A percentile compares a stretch with the other conserved stretches of the same genome.
phyloP scores from a whole-genome alignment of 2,797 vertebrate species.

The Manis javanica region DNA sequence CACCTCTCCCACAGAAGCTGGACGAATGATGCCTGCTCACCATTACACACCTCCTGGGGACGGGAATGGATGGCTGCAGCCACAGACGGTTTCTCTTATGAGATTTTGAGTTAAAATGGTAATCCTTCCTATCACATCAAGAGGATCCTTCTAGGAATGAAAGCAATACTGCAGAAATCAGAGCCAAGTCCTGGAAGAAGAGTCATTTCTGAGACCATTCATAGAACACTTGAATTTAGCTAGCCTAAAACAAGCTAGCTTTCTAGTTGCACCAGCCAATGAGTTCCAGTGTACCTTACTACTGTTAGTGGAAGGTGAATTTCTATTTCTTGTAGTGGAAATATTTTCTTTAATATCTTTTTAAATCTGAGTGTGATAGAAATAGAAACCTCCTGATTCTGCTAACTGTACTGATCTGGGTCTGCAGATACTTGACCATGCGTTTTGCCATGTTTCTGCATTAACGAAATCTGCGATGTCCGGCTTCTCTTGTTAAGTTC shows the following conservation, averaged over 20 bases:
- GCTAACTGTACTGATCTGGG: neutral
- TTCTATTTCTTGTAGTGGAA: neutral
- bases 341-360: constrained; percentile 19
- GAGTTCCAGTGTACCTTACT: neutral
- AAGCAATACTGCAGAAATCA: neutral
- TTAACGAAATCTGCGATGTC: neutral
- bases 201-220: neutral
- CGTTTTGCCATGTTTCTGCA: neutral
- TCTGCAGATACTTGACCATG: neutral
- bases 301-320: neutral
- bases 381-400: neutral
- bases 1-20: neutral
- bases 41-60: neutral
- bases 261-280: neutral
- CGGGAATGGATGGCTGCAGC: neutral
- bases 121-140: neutral
- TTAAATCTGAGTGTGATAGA: neutral
- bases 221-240: neutral
- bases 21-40: neutral
- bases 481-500: neutral
- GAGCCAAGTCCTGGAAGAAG: neutral
- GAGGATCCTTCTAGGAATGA: neutral
- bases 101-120: neutral
- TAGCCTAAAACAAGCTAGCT: neutral
- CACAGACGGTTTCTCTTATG: neutral